These are phyloP conservation scores for Columba guinea DNA, from an alignment of 2,797 vertebrate genomes.

Conservation along the genomic window DNA sequence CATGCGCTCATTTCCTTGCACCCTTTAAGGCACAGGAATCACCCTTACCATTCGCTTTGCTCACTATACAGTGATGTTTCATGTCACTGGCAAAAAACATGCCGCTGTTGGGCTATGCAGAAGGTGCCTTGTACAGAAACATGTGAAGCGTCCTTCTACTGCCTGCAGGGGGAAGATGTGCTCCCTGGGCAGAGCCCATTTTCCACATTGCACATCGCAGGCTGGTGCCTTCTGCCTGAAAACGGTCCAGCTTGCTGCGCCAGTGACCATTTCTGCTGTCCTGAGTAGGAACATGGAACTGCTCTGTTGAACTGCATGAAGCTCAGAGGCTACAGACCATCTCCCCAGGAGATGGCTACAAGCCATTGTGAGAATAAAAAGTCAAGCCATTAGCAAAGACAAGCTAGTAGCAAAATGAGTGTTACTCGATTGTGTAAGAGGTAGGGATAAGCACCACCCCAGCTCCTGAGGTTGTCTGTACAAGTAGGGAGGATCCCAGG, in stretches of 20 bases:
- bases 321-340: neutral
- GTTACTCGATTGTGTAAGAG: fast-evolving
- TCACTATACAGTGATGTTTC: neutral
- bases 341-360: neutral
- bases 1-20: neutral
- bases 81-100: neutral
- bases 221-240: neutral
- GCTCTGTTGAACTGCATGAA: neutral
- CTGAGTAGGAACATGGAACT: neutral
- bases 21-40: neutral
- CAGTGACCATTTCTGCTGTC: neutral
- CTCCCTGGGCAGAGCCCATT: neutral
- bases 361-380: neutral
- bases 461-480: neutral
- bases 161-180: neutral
- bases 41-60: neutral
- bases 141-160: neutral
- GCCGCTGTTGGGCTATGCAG: neutral
- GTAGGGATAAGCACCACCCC: neutral
- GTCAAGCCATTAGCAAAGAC: neutral
- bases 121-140: neutral
- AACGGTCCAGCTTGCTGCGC: neutral
- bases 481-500: neutral
- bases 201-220: neutral
- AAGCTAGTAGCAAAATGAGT: neutral